phyloP scores from a whole-genome alignment of 2,888 invertebrate genomes.

The Drosophila neotestacea region DNA sequence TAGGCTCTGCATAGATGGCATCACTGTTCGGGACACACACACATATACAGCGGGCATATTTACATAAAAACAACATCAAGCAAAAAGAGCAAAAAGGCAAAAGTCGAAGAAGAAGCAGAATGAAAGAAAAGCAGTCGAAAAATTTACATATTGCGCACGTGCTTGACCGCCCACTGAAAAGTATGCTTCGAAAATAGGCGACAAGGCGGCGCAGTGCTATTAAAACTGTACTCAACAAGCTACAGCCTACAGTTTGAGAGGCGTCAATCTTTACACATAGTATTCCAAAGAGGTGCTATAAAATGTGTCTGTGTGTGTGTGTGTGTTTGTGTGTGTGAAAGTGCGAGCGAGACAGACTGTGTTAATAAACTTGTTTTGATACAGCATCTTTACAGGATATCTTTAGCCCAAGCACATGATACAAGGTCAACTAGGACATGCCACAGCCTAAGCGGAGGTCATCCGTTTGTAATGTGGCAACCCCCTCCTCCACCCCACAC shows the following conservation, averaged over 20 bases:
- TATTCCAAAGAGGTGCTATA: not conserved
- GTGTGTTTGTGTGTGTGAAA: not conserved
- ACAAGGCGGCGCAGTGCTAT: constrained; percentile 57
- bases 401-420: constrained; percentile 41
- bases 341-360: constrained; percentile 31
- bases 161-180: constrained; percentile 62
- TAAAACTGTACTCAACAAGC: constrained; percentile 32
- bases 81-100: constrained; percentile 51
- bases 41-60: constrained; percentile 36
- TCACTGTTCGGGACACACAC: constrained; percentile 1
- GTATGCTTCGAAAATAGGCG: constrained; percentile 60
- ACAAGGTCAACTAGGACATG: constrained; percentile 63
- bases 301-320: not conserved
- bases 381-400: constrained; percentile 42
- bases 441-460: constrained; percentile 43
- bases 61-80: constrained; percentile 74
- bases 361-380: constrained; percentile 78
- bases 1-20: too few relatives aligned
- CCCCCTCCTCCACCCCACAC: too few relatives aligned
- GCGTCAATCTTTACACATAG: constrained; percentile 32
- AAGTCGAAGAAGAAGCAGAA: constrained; percentile 21
- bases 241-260: constrained; percentile 18
- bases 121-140: constrained; percentile 35
- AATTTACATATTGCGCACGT: constrained; percentile 78
- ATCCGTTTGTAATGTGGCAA: constrained; percentile 58